Conservation (phyloP, 2,113 vertebrate species). For the Pseudolaguvia tuberculata region DNA sequence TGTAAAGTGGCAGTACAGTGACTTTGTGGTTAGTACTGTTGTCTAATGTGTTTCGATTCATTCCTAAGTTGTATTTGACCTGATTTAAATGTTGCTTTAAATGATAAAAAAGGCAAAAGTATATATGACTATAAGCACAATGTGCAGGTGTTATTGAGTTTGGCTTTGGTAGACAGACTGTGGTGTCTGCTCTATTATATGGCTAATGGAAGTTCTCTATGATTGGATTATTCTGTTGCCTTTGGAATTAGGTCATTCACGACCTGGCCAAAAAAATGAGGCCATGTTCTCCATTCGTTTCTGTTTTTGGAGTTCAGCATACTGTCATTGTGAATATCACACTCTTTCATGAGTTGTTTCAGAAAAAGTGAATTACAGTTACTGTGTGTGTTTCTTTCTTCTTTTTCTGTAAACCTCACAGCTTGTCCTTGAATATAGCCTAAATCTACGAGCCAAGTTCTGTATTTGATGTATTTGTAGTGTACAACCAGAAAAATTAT, state of each 20-base stretch:
- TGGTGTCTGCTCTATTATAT: constrained; percentile 20
- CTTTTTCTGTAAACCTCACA: constrained; percentile 18
- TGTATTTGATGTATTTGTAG: constrained; percentile 26
- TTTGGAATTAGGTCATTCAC: constrained; percentile 26
- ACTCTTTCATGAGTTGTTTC: constrained; percentile 12
- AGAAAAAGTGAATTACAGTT: constrained; percentile 24
- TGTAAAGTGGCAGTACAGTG: no score
- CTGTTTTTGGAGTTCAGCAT: constrained; percentile 17
- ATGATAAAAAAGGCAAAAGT: not conserved
- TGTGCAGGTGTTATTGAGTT: constrained; percentile 18
- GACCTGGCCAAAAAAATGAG: constrained; percentile 33
- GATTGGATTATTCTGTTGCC: constrained; percentile 32
- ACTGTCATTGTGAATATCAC: constrained; percentile 34
- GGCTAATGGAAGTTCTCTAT: constrained; percentile 18
- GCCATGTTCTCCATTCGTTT: constrained; percentile 34
- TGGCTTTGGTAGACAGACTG: constrained; percentile 17
- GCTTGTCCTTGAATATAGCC: constrained; percentile 30
- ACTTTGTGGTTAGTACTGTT: no score
- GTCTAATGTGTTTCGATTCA: no score
- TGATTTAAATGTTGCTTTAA: not conserved
- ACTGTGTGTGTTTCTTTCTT: constrained; percentile 9
- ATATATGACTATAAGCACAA: not conserved
- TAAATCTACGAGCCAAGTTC: constrained; percentile 15
- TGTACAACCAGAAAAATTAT: constrained; percentile 20
- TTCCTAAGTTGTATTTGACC: not conserved